phyloP scores from a whole-genome alignment of 2,888 invertebrate genomes.

The Pantelozetes paolii region DNA sequence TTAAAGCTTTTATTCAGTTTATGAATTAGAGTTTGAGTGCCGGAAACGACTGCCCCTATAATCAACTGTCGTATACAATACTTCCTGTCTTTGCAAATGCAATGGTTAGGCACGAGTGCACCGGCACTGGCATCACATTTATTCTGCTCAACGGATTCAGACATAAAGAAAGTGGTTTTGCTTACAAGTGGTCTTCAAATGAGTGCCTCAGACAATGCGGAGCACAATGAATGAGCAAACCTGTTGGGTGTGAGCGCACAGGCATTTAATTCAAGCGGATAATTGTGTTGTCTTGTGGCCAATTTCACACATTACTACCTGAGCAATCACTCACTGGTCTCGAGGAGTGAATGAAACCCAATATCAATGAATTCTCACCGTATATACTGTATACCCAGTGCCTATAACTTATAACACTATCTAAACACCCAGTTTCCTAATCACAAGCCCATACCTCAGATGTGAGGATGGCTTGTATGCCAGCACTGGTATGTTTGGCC shows the following conservation, averaged over 20 bases:
- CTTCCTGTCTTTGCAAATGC: constrained; percentile 31
- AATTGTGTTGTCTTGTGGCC: constrained; percentile 36
- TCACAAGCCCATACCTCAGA: too few relatives aligned
- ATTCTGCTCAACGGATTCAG: background rate
- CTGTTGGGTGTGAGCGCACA: constrained; percentile 36
- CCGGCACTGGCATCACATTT: background rate
- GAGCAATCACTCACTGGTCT: constrained; percentile 24
- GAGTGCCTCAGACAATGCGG: constrained; percentile 1
- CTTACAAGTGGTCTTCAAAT: constrained; percentile 8
- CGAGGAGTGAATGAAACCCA: background rate
- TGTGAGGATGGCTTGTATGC: too few relatives aligned
- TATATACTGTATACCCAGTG: too few relatives aligned
- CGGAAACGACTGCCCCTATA: constrained; percentile 31
- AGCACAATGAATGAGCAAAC: constrained; percentile 35
- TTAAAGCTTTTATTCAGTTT: constrained; percentile 14
- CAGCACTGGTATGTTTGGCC: too few relatives aligned
- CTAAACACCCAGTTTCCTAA: constrained; percentile 1
- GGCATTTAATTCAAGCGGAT: constrained; percentile 32
- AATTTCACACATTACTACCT: constrained; percentile 34
- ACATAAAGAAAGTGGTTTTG: constrained; percentile 18
- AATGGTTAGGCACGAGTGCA: constrained; percentile 30
- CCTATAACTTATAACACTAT: too few relatives aligned
- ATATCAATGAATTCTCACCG: constrained; percentile 9
- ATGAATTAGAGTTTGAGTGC: constrained; percentile 25
- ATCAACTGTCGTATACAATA: constrained; percentile 24